Base-by-base conservation (phyloP, 2,113 vertebrate species). In the Todiramphus chloris region DNA sequence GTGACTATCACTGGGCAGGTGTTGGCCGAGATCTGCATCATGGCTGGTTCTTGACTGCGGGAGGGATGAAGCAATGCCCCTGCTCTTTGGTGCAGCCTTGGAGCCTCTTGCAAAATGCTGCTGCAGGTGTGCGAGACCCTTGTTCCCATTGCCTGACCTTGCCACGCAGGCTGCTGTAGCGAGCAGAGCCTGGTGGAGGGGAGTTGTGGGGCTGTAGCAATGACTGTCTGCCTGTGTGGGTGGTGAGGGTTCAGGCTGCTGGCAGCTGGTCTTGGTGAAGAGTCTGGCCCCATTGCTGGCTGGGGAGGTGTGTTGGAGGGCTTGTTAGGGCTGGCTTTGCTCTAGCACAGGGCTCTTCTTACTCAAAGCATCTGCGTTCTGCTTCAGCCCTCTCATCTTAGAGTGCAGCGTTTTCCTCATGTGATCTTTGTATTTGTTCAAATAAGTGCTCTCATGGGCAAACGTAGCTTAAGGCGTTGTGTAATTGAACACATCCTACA, bases 381-480 rank as follows among this genome's bases (percentile, higher is more conserved):
- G 31, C 69, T 94, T 69, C 58, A 73, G 50, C 33, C 67, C 23
- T 91, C 55, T 88, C n/a, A 18, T 87, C 51, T 72, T 14, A 4
- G 68, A 74, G n/a, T n/a, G 25, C 44, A 70, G 60, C 30, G 2
- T 66, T 76, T 93, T 72, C n/a, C 59, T 90, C n/a, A 13, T 43
- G 43, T 35, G 58, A 81, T 46, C 33, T 1, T 51, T 92, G 7
- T 70, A 13, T 93, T 95, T 92, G 82, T 93, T 90, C 37, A 55
- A 77, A 39, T 86, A 86, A 80, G 43, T 93, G 60, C 55, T 91
- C 48, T 68, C 77, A 7, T 68, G 84, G 68, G 85, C 75, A 91
- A 90, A 69, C 44, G 14, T 2, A 59, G 55, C 75, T 93, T 27
- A 21, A 93, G 63, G 55, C 56, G 1, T 31, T 86, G 75, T 59